These are phyloP conservation scores for Xenentodon cancila DNA, from an alignment of 2,797 vertebrate species.

Conservation along the genomic window DNA sequence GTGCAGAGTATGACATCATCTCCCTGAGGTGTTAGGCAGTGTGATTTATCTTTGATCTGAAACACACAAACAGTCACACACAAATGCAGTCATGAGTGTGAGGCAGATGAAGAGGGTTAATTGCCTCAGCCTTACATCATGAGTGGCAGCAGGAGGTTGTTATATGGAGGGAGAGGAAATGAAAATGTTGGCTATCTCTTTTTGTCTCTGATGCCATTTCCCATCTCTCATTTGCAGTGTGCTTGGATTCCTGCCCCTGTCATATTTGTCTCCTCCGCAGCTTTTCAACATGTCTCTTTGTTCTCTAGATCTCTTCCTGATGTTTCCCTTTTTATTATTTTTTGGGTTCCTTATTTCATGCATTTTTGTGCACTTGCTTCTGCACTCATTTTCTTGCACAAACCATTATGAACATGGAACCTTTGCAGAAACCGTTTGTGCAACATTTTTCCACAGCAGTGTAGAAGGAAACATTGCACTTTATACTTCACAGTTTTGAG, in stretches of 20 bases:
- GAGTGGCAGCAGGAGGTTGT: slow-evolving; percentile 65
- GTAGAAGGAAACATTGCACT: no score
- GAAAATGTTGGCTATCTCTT: slow-evolving; percentile 51
- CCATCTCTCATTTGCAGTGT: slow-evolving; percentile 42
- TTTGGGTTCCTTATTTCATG: neutral
- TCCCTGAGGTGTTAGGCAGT: slow-evolving; percentile 49
- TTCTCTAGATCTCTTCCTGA: neutral
- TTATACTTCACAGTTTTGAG: no score
- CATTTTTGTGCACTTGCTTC: neutral
- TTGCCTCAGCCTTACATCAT: slow-evolving; percentile 75
- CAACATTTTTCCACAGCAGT: no score
- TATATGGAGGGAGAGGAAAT: slow-evolving; percentile 60
- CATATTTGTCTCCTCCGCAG: slow-evolving; percentile 27
- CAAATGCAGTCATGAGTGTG: slow-evolving; percentile 25
- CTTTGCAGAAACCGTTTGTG: no score
- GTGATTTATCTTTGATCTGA: slow-evolving; percentile 60
- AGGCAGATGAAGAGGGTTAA: slow-evolving; percentile 73
- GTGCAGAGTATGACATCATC: slow-evolving; percentile 68
- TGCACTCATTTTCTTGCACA: neutral
- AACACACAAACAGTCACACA: slow-evolving; percentile 15
- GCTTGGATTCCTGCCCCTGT: slow-evolving; percentile 24
- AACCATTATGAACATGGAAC: no score
- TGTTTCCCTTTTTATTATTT: neutral
- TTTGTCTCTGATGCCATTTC: slow-evolving; percentile 57
- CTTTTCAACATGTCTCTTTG: slow-evolving; percentile 16